Evolutionary conservation across 2,797 vertebrate genomes (phyloP), one percentile per base, ranked within the genome.

Genomic region (Pristis pectinata): DNA sequence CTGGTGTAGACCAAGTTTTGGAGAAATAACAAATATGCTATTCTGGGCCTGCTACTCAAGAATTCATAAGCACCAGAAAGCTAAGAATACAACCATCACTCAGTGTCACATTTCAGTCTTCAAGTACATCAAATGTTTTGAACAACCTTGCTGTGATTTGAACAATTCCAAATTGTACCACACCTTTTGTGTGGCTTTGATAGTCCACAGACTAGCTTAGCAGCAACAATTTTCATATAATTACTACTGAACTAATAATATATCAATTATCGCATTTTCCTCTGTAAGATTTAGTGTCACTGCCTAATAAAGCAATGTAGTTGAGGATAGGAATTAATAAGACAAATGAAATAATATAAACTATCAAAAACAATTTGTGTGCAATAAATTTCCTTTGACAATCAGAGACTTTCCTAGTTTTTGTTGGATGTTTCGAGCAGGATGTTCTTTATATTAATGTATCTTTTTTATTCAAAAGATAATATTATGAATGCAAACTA

Each of bases 11-110:
- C 72, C 72, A 76, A 15, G 72, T 76, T 72, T 76, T 34, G 72
- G 72, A 17, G 30, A 79, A 79, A 76, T 37, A 79, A 79, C 76
- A 37, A n/a, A n/a, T 79, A 79, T 79, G 76, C 74, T 10, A 77
- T 77, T 77, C 74, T 34, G 30, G 7, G 74, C 76, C 34, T 77
- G n/a, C n/a, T 77, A n/a, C 74, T 76, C 8, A 37, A 37, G 76
- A 77, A 79, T 79, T 34, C n/a, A 77, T 77, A 77, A 77, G 76
- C 13, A n/a, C n/a, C 76, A 79, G 76, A 79, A 77, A 79, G 76
- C 76, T 37, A 13, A 79, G 76, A 79, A n/a, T 37, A 79, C 76
- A 79, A 79, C 15, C n/a, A 37, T n/a, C 76, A 37, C 13, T 79
- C 34, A 30, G 24, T 53, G 82, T 82, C 85, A 49, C 2, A 6